Base-by-base conservation (phyloP, 2,113 vertebrate genomes). In the Chaenocephalus aceratus region DNA sequence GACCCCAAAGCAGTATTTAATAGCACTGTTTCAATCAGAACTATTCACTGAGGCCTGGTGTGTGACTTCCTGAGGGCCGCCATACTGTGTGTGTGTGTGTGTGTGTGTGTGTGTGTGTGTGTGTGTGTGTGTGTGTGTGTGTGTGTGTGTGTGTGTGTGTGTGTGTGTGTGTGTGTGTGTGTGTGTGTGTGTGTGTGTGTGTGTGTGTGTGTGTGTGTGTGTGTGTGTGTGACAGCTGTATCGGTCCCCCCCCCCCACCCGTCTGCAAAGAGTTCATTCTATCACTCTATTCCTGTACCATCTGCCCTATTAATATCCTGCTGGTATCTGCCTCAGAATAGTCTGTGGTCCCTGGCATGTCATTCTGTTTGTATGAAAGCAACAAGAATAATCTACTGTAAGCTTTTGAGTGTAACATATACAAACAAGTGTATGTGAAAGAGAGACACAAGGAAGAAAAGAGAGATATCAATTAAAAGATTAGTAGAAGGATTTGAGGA, bases 311-410 rank as follows among this genome's bases (percentile, higher is more conserved):
- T 97, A 97, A 97, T 99, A 99, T 92, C 94, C 91, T 79, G 77
- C 88, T 95, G 96, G 95, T 96, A 97, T 97, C 95, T 95, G 93
- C 93, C 95, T 95, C 88, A 94, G 96, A 98, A 98, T 97, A 97
- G 94, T 94, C 95, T 93, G 91, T 94, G 94, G 95, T 91, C 72
- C 83, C 71, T 74, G 82, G 88, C 90, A 93, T 92, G 94, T 92
- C 94, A 95, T 94, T 95, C 77, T 90, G 86, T 73, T 61, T 61
- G 76, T 74, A 14, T 65, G 62, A 75, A 41, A 59, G 67, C 53
- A 75, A 78, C 65, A 72, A 69, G 54, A 62, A 46, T 62, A 73
- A 63, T 75, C 16, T 77, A 76, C 51, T 87, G 49, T 79, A 59
- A 53, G 15, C 14, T 46, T 48, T 30, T 64, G 61, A 67, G 63